These are phyloP conservation scores for Drosophila arawakana DNA, from an alignment of 1,140 invertebrate species.

Conservation along the genomic window DNA sequence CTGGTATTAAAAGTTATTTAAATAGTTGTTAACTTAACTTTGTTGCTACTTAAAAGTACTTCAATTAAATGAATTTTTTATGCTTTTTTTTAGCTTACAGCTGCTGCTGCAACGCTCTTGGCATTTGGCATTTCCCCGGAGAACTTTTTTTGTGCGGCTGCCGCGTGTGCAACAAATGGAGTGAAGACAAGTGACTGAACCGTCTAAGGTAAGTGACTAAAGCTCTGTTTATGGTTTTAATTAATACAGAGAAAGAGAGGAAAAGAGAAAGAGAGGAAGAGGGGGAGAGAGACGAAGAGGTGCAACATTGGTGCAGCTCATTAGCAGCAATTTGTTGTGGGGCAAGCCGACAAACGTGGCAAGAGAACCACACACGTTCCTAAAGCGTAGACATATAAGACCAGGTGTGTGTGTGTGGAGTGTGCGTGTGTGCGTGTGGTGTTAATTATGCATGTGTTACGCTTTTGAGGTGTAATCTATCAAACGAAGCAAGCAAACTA, in stretches of 20 bases:
- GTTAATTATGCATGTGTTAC: constrained; percentile 65
- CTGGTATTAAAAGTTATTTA: too few species aligned
- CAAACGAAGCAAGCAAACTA: constrained; percentile 50
- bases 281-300: neutral
- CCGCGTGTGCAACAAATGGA: constrained; percentile 16
- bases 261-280: neutral
- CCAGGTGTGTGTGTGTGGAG: constrained; percentile 15
- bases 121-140: constrained; percentile 58
- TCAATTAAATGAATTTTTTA: constrained; percentile 23
- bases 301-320: constrained; percentile 67
- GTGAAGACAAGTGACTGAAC: constrained; percentile 1
- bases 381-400: constrained; percentile 34
- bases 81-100: constrained; percentile 25
- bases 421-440: constrained; percentile 10
- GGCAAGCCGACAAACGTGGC: constrained; percentile 64
- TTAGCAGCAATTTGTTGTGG: constrained; percentile 77
- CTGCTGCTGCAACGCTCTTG: constrained; percentile 25
- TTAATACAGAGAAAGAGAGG: constrained; percentile 42
- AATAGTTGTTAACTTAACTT: neutral
- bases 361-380: constrained; percentile 53
- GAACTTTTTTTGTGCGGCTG: constrained; percentile 55
- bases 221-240: constrained; percentile 74
- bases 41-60: neutral
- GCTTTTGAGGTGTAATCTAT: constrained; percentile 55
- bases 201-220: constrained; percentile 51